Evolutionary conservation across 2,797 vertebrate genomes (phyloP), one percentile per base, ranked within the genome.

Genomic region (Calcarius lapponicus): DNA sequence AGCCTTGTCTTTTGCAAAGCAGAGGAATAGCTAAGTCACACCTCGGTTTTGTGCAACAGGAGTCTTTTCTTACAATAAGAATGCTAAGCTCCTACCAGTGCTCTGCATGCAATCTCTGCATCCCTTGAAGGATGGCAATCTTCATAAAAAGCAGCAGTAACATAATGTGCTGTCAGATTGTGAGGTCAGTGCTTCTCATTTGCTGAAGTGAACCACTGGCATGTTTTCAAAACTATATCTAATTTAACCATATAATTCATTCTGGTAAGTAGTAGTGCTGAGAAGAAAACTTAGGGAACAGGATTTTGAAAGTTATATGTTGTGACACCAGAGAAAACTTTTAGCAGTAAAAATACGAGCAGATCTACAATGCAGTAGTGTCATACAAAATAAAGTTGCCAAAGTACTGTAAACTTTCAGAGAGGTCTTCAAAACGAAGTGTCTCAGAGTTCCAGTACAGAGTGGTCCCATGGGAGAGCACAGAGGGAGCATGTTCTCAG

Each of bases 251-350:
- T 65, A 56, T 48, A 15, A 81, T 50, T 45, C 10, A 69, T 42
- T 78, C 32, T 84, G 43, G 7, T 90, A 56, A 51, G 25, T 48
- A 67, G 28, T 48, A 72, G 22, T 56, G 53, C 56, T 86, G 36
- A 88, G 84, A 88, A 78, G 12, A 86, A 91, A 92, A 43, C 7
- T 32, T 80, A 40, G 45, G 21, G 45, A 83, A 53, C n/a, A 31
- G 0, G 0, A 17, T 69, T 92, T 91, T 81, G 29, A n/a, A 95
- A 56, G 61, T 62, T 48, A 11, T 66, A 10, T 8, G 26, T 72
- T 86, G 50, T 69, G 65, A 66, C 45, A 74, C 9, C 3, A 4
- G 53, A 43, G 34, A 83, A 32, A 95, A 65, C 18, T 29, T 12
- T 3, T 47, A 78, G 62, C 25, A 72, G 25, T 86, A 72, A 90